Conservation (phyloP, 1,140 invertebrate genomes). For the Anadara kagoshimensis region DNA sequence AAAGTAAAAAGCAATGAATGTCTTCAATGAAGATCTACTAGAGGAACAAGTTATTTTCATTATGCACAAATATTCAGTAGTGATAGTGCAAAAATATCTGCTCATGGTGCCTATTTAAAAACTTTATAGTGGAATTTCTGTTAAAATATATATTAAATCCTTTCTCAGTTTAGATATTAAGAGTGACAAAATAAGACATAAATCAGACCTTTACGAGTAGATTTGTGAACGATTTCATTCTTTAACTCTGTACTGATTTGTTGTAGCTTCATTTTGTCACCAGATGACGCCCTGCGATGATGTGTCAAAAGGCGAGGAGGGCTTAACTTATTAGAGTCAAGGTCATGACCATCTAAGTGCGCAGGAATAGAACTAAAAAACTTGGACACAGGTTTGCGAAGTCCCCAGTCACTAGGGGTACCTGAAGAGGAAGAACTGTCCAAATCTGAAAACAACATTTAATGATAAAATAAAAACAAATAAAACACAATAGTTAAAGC, state of each 20-base stretch:
- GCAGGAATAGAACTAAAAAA: slow-evolving; percentile 61
- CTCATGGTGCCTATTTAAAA: no score
- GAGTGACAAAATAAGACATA: not conserved
- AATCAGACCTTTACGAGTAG: slow-evolving; percentile 55
- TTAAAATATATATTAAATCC: no score
- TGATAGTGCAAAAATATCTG: no score
- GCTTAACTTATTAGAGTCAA: slow-evolving; percentile 23
- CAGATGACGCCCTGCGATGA: slow-evolving; percentile 65
- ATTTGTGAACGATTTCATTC: slow-evolving; percentile 57
- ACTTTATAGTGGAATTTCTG: no score
- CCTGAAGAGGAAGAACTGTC: slow-evolving; percentile 48
- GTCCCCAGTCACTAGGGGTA: slow-evolving; percentile 24
- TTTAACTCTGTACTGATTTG: slow-evolving; percentile 67
- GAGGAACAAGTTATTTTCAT: no score
- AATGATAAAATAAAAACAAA: not conserved
- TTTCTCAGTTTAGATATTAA: no score
- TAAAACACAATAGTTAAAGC: not conserved
- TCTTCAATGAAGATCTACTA: no score
- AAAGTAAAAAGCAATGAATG: no score
- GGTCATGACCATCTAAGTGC: slow-evolving; percentile 40
- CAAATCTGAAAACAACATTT: slow-evolving; percentile 40
- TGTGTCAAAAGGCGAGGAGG: slow-evolving; percentile 46
- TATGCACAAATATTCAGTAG: no score
- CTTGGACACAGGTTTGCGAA: slow-evolving; percentile 37
- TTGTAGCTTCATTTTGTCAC: slow-evolving; percentile 64